Evolutionary conservation across 2,797 vertebrate genomes (phyloP).

Genomic region (Poeciliopsis infans): DNA sequence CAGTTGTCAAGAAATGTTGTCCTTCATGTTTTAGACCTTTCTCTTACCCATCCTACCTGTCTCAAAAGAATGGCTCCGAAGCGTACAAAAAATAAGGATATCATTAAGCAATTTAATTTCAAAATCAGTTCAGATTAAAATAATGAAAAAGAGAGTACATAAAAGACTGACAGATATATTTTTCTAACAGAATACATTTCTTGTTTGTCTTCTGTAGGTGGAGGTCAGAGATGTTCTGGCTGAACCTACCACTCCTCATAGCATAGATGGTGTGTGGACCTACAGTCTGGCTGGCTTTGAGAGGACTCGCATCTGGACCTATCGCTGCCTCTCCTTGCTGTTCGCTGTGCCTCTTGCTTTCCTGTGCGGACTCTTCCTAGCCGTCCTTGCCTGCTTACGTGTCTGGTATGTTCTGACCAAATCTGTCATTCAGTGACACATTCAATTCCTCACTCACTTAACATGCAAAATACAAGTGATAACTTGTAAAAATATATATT

Average conservation of each 20-base stretch:
- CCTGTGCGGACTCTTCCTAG: constrained; percentile 80
- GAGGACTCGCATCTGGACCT: constrained; percentile 79
- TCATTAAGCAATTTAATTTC: not conserved
- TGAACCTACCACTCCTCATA: constrained; percentile 75
- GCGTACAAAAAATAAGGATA: not conserved
- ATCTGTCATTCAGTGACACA: not conserved
- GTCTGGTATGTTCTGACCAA: constrained; percentile 75
- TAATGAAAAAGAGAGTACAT: not conserved
- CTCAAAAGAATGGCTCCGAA: not conserved
- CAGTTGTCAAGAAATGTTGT: not conserved
- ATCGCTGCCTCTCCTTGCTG: constrained; percentile 81
- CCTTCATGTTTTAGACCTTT: not conserved
- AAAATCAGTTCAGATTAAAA: not conserved
- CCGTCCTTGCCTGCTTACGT: constrained; percentile 80
- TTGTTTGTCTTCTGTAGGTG: constrained; percentile 65
- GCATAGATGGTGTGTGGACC: constrained; percentile 80
- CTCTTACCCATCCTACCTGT: not conserved
- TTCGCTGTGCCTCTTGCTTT: constrained; percentile 81
- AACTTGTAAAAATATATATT: not conserved
- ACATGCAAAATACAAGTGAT: not conserved
- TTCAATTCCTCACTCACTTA: not conserved
- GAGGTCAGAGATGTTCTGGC: constrained; percentile 83
- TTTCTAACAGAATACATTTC: not conserved
- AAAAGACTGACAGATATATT: not conserved
- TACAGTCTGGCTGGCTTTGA: constrained; percentile 81